Percentiles rank a stretch among this genome's conserved stretches.
phyloP scores from a whole-genome alignment of 2,797 vertebrate genomes.

The Australoheros facetus region DNA sequence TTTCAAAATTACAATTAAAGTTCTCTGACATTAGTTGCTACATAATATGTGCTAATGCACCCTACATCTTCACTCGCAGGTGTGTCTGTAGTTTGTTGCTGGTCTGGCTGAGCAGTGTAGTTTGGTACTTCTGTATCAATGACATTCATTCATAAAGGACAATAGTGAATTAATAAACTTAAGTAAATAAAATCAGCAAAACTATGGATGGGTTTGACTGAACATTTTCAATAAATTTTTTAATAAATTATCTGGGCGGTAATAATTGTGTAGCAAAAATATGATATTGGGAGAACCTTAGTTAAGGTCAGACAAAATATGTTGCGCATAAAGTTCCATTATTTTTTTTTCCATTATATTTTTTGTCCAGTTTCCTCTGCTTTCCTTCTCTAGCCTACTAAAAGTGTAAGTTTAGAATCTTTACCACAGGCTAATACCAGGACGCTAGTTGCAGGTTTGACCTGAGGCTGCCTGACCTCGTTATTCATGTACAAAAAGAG shows the following conservation, averaged over 20 bases:
- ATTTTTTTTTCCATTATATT: background rate
- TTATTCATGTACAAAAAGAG: conserved; percentile 4
- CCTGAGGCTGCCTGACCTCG: background rate
- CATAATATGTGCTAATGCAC: background rate
- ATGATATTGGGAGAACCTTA: background rate
- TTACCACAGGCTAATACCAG: background rate
- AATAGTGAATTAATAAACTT: background rate
- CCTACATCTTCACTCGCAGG: background rate
- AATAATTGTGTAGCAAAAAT: background rate
- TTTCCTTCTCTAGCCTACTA: background rate
- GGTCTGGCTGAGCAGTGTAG: background rate
- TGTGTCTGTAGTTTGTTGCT: background rate
- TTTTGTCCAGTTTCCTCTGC: background rate
- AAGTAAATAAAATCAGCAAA: background rate
- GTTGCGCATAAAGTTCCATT: background rate
- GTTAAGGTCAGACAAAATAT: background rate
- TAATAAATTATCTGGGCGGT: background rate
- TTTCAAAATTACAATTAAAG: background rate
- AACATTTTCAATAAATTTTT: background rate
- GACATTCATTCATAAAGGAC: background rate
- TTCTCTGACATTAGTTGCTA: background rate
- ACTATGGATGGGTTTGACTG: background rate
- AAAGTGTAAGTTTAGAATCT: background rate
- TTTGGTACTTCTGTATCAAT: background rate
- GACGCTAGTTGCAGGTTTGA: background rate